These are phyloP conservation scores for Orthonychiurus folsomi DNA, from an alignment of 2,888 invertebrate species.

Conservation along the genomic window DNA sequence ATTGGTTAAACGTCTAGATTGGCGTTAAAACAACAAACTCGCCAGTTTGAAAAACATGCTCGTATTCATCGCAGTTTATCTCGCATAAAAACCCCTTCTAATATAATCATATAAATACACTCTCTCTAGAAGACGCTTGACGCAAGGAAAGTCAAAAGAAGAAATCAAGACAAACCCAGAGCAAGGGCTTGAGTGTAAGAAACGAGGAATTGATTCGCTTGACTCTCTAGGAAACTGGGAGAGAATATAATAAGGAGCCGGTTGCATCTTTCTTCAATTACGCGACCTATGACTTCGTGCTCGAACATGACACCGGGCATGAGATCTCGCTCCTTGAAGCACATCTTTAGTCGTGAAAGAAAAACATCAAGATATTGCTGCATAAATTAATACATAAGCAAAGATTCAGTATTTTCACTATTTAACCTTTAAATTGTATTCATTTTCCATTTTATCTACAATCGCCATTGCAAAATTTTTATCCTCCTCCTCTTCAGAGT, in stretches of 20 bases:
- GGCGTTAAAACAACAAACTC: too few species aligned
- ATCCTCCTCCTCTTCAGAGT: slow-evolving; percentile 58
- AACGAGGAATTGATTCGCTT: slow-evolving; percentile 66
- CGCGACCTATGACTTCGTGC: slow-evolving; percentile 60
- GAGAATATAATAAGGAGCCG: slow-evolving; percentile 71
- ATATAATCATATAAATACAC: too few species aligned
- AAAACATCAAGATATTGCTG: slow-evolving; percentile 3
- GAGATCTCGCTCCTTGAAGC: slow-evolving; percentile 63
- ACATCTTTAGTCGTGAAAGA: slow-evolving; percentile 51
- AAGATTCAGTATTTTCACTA: too few species aligned
- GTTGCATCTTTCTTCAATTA: slow-evolving; percentile 68
- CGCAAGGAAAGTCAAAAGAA: not conserved
- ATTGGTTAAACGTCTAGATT: too few species aligned
- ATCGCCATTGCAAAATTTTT: slow-evolving; percentile 59
- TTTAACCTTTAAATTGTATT: slow-evolving; percentile 57
- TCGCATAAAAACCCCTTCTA: too few species aligned
- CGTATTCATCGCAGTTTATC: too few species aligned
- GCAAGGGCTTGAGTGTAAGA: slow-evolving; percentile 70
- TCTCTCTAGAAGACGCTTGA: too few species aligned
- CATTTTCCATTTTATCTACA: slow-evolving; percentile 54
- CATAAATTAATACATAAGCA: too few species aligned
- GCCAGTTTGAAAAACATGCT: not conserved
- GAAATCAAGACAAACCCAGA: slow-evolving; percentile 61
- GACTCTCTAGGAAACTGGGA: slow-evolving; percentile 62
- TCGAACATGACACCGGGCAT: slow-evolving; percentile 61